phyloP scores from a whole-genome alignment of 2,797 vertebrate species.

The Alauda arvensis region DNA sequence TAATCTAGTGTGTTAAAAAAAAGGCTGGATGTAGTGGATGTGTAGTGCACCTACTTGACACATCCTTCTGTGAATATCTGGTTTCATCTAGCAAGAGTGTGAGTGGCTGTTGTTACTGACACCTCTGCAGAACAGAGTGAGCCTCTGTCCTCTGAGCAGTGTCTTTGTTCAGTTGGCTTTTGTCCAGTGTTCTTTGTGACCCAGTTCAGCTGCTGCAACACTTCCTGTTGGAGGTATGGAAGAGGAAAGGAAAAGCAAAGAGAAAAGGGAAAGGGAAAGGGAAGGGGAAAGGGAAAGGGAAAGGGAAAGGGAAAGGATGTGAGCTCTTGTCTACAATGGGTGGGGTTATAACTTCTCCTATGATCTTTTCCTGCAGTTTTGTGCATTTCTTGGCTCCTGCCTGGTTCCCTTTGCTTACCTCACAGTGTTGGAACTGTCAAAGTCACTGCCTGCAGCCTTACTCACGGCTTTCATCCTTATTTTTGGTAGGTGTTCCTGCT shows the following conservation, averaged over 20 bases:
- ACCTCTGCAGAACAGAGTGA: background rate
- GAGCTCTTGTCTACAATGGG: background rate
- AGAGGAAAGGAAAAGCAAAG: no score
- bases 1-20: background rate
- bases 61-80: background rate
- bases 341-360: background rate
- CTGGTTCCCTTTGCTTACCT: constrained; percentile 88
- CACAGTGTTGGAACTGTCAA: constrained; percentile 86
- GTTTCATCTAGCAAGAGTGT: background rate
- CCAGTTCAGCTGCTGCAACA: background rate
- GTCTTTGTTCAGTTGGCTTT: background rate
- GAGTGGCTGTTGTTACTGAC: background rate
- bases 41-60: background rate
- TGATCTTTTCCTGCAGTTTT: constrained; percentile 77
- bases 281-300: background rate
- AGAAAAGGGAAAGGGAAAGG: background rate
- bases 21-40: background rate
- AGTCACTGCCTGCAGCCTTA: constrained; percentile 82
- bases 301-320: background rate
- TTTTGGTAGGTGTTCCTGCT: constrained; percentile 82
- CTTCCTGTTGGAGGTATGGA: background rate
- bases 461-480: constrained; percentile 84
- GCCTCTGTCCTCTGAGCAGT: background rate
- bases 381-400: constrained; percentile 87
- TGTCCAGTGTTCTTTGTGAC: background rate